A percentile compares a stretch with the other conserved stretches of the same genome.
phyloP scores from a whole-genome alignment of 2,797 vertebrate species.

The Myotis findleyi region DNA sequence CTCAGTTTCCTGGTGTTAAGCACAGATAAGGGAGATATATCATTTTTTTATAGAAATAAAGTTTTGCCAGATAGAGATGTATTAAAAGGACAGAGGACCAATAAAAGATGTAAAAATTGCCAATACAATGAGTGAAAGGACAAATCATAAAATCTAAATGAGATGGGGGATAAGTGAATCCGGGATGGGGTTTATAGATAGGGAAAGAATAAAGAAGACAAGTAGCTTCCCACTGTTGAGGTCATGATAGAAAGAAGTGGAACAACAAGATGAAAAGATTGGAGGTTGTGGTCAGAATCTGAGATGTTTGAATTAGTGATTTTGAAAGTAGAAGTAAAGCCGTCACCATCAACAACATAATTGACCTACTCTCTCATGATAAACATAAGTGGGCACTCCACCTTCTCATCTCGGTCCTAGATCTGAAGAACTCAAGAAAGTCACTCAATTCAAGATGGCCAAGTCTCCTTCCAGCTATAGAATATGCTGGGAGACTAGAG shows the following conservation, averaged over 20 bases:
- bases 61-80: not conserved
- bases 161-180: not conserved
- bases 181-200: not conserved
- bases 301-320: not conserved
- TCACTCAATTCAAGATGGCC: constrained; percentile 78
- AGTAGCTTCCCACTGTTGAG: not conserved
- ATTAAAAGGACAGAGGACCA: not conserved
- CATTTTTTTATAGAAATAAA: not conserved
- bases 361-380: not conserved
- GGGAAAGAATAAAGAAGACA: not conserved
- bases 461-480: constrained; percentile 66
- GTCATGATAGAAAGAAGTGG: not conserved
- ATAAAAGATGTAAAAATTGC: not conserved
- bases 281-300: not conserved
- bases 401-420: not conserved
- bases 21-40: not conserved
- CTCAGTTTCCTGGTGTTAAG: not conserved
- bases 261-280: not conserved
- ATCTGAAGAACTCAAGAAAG: not conserved
- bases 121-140: not conserved
- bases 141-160: constrained; percentile 3
- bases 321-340: not conserved
- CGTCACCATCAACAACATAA: not conserved
- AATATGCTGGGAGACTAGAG: constrained; percentile 28
- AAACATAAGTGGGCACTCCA: not conserved